phyloP scores from a whole-genome alignment of 2,113 vertebrate genomes.

The Crotalus horridus region DNA sequence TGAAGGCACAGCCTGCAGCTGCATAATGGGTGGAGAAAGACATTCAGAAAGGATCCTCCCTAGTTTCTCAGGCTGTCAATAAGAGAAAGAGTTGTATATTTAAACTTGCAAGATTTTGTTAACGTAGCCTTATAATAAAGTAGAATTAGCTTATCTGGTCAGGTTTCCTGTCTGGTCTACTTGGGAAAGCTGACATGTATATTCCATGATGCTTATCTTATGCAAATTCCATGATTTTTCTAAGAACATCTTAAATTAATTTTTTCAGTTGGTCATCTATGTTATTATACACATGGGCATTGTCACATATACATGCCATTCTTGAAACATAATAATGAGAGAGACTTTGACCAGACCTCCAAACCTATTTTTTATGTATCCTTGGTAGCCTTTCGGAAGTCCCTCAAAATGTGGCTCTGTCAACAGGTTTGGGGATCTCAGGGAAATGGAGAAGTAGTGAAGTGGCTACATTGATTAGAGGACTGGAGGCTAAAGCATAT shows the following conservation, averaged over 20 bases:
- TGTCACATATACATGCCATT: neutral
- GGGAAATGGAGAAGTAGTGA: neutral
- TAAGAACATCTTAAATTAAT: neutral
- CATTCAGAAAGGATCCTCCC: no score
- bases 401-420: neutral
- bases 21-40: no score
- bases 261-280: neutral
- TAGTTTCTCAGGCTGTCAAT: no score
- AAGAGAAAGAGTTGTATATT: no score
- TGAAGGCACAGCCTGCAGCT: no score
- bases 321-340: neutral
- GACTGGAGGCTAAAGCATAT: no score
- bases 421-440: neutral
- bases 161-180: no score
- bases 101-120: no score
- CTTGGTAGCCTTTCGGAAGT: neutral
- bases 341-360: neutral
- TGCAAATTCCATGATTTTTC: neutral
- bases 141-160: no score
- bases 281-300: neutral
- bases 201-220: neutral
- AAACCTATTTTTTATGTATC: neutral
- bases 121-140: no score
- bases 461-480: neutral
- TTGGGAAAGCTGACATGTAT: neutral